Evolutionary conservation across 2,888 invertebrate genomes (phyloP), one percentile per base, ranked within the genome.

Genomic region (Pseudoips prasinana): DNA sequence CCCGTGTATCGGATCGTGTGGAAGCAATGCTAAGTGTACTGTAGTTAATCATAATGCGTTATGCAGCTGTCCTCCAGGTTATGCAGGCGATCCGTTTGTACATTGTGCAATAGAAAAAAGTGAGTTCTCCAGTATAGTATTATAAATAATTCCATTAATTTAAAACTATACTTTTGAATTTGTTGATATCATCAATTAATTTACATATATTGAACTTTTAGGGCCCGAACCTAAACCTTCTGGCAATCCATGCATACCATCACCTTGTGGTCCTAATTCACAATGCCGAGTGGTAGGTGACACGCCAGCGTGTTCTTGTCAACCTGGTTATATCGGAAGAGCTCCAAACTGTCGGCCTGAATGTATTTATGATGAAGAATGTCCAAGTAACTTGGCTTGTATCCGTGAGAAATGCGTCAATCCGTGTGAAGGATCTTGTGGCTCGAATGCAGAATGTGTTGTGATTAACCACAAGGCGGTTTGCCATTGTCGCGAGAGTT

Each of bases 291-390:
- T 92, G 30, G 90, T 94, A 45, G 93, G 94, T 49, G 92, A 92
- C 60, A 93, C 92, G 51, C 92, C 95, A 10, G 94, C 94, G 24
- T 96, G 96, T 71, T 94, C 95, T 39, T 96, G 96, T 73, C 82
- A 93, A 58, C 90, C 92, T 27, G 93, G 94, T 65, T 96, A 94
- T 71, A 90, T 95, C 37, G 96, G 97, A 28, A 91, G 95, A 62
- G 92, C 96, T 24, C 96, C 96, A 22, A 94, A 95, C 73, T 96
- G 96, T 69, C 91, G 96, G 26, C 96, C 96, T 10, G 95, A 96
- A 89, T 96, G 96, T 80, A 92, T 93, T 24, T 94, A 94, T 57
- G 95, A 95, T 60, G 93, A 94, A 53, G 96, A 96, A 83, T 97
- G 97, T 71, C 90, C 94, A 7, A 93, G 94, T 63, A 94, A 95